phyloP scores from a whole-genome alignment of 2,888 invertebrate genomes.

The Actias luna region DNA sequence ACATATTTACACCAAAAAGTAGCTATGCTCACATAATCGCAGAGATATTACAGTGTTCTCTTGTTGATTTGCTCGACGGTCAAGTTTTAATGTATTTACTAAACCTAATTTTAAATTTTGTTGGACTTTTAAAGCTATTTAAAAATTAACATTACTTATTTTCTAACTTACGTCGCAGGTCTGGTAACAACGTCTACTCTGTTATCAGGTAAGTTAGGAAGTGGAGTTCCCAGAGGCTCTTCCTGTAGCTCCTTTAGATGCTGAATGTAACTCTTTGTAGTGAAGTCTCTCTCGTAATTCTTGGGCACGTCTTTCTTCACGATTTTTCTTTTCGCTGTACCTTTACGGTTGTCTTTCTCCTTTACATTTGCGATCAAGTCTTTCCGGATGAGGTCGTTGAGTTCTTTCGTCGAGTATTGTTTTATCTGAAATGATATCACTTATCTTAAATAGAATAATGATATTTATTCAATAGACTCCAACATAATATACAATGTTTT shows the following conservation, averaged over 20 bases:
- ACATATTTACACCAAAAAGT: too few relatives aligned
- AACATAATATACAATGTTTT: too few relatives aligned
- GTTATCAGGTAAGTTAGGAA: constrained; percentile 55
- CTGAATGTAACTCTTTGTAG: constrained; percentile 51
- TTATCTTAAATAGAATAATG: too few relatives aligned
- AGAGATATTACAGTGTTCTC: background rate
- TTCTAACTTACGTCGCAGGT: constrained; percentile 47
- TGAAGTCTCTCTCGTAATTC: constrained; percentile 27
- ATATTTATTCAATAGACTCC: background rate
- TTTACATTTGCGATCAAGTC: constrained; percentile 52
- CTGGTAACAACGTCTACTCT: constrained; percentile 60
- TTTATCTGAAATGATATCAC: constrained; percentile 60
- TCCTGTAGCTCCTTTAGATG: constrained; percentile 65
- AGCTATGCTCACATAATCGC: too few relatives aligned
- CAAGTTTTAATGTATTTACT: background rate
- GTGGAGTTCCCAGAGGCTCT: constrained; percentile 64
- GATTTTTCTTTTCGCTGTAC: constrained; percentile 35
- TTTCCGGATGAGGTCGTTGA: constrained; percentile 63
- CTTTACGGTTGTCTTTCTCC: constrained; percentile 51
- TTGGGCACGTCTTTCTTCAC: constrained; percentile 30
- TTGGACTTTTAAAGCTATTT: background rate
- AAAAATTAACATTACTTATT: background rate
- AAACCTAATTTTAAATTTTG: background rate
- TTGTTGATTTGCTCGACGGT: background rate
- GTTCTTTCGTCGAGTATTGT: constrained; percentile 68